A percentile compares a stretch with the other conserved stretches of the same genome.
These are phyloP conservation scores for Radopholus similis DNA, from an alignment of 1,140 invertebrate species.

Conservation along the genomic window DNA sequence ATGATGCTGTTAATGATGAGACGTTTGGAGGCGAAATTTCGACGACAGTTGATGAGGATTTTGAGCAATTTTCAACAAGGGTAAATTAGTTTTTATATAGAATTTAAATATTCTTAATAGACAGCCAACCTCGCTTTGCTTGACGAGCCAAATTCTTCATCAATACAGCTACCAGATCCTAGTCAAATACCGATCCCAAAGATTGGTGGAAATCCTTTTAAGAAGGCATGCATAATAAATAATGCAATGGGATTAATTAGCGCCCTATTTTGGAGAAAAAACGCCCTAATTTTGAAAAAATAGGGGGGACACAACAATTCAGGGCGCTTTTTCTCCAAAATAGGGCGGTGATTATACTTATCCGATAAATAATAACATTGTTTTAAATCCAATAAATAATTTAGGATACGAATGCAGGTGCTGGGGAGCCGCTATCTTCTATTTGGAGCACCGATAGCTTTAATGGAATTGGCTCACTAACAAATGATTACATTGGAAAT, in stretches of 20 bases:
- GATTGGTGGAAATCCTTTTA: background rate
- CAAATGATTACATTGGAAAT: background rate
- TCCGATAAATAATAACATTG: background rate
- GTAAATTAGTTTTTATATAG: slow-evolving; percentile 13
- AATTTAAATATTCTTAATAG: slow-evolving; percentile 11
- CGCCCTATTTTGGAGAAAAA: too few species aligned
- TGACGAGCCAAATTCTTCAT: slow-evolving; percentile 4
- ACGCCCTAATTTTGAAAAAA: too few species aligned
- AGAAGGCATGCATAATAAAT: too few species aligned
- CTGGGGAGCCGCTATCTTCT: background rate
- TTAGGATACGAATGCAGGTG: background rate
- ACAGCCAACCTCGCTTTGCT: slow-evolving; percentile 12
- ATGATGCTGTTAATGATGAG: slow-evolving; percentile 51
- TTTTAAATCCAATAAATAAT: too few species aligned
- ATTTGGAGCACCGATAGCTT: slow-evolving; percentile 9
- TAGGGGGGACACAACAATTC: too few species aligned
- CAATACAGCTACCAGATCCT: slow-evolving; percentile 5
- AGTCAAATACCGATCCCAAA: slow-evolving; percentile 24
- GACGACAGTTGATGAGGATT: slow-evolving; percentile 19
- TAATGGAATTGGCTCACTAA: background rate
- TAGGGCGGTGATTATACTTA: too few species aligned
- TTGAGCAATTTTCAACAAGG: slow-evolving; percentile 32
- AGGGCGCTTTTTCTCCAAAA: too few species aligned
- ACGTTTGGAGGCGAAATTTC: slow-evolving; percentile 31
- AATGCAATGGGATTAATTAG: too few species aligned